Evolutionary conservation across 2,113 vertebrate genomes (phyloP), one percentile per base, ranked within the genome.

Genomic region (Harpagus bidentatus): DNA sequence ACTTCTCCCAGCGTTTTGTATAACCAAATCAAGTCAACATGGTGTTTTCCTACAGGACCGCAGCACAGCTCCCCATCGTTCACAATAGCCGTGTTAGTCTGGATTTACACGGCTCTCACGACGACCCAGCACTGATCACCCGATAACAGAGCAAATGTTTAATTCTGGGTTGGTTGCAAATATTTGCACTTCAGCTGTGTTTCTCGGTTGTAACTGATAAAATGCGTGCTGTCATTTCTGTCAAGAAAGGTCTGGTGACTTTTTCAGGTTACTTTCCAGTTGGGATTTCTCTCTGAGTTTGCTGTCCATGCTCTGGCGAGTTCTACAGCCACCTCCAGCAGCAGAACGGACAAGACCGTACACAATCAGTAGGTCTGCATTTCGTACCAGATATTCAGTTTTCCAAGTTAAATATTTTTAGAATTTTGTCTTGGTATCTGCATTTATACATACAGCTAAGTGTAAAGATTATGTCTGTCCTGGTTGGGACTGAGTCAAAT

Each of bases 111-210:
- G 12, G 50, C 29, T 96, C 76, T 81, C 63, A 71, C 5, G 2
- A 62, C 1, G 2, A 83, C 67, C 76, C 45, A 22, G 25, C 38
- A 45, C 15, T 34, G 48, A 77, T 82, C 45, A 28, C 13, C 61
- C 52, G 56, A 91, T 56, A 92, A 56, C 48, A 85, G 70, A 95
- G 43, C 43, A 88, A 97, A 93, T 87, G 74, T 83, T 95, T 82
- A 43, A 79, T 42, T 76, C 72, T 90, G 61, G 8, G 25, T 32
- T 92, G 18, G 5, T 42, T 76, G 82, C 82, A 94, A 90, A 90
- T 94, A 91, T 82, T 88, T 89, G 71, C 40, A 8, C 34, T 77
- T 3, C 15, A 86, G 36, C 53, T 72, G 62, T 52, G 42, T 63
- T 88, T 82, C 74, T 19, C 16, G 3, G 43, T 4, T 82, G 34